phyloP scores from a whole-genome alignment of 2,888 invertebrate species.

The Sphaerophoria taeniata region DNA sequence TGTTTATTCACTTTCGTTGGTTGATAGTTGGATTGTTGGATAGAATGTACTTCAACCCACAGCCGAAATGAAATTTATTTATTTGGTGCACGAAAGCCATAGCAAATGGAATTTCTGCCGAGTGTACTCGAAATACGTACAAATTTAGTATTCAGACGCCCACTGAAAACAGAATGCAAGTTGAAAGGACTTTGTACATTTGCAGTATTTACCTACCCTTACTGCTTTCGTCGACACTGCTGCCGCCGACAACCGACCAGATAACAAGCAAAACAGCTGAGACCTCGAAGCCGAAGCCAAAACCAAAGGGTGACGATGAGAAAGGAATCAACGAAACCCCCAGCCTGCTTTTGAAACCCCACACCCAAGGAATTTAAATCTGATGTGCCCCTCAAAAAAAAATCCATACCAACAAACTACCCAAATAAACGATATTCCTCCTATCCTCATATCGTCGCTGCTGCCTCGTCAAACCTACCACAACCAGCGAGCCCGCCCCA shows the following conservation, averaged over 20 bases:
- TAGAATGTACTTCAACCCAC: slow-evolving; percentile 49
- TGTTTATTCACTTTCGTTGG: slow-evolving; percentile 35
- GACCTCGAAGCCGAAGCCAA: too few species aligned
- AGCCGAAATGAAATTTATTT: slow-evolving; percentile 72
- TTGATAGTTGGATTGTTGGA: background rate
- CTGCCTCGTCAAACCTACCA: background rate
- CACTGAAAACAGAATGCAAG: slow-evolving; percentile 31
- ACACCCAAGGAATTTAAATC: slow-evolving; percentile 48
- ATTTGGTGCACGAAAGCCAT: slow-evolving; percentile 71
- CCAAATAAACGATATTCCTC: slow-evolving; percentile 50
- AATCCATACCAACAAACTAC: slow-evolving; percentile 13
- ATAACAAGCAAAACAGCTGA: slow-evolving; percentile 55
- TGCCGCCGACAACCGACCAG: slow-evolving; percentile 39
- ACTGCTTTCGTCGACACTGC: background rate
- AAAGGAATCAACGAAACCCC: slow-evolving; percentile 28
- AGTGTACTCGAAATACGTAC: slow-evolving; percentile 66
- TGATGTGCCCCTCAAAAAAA: slow-evolving; percentile 32
- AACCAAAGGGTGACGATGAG: slow-evolving; percentile 7
- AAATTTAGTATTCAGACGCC: slow-evolving; percentile 52
- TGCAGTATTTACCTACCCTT: slow-evolving; percentile 33
- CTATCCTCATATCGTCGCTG: background rate
- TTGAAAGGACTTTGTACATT: slow-evolving; percentile 43
- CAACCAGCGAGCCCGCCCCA: slow-evolving; percentile 8
- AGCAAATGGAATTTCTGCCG: slow-evolving; percentile 68
- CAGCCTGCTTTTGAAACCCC: slow-evolving; percentile 29